phyloP scores from a whole-genome alignment of 1,140 invertebrate genomes.

The Tenebrio molitor region DNA sequence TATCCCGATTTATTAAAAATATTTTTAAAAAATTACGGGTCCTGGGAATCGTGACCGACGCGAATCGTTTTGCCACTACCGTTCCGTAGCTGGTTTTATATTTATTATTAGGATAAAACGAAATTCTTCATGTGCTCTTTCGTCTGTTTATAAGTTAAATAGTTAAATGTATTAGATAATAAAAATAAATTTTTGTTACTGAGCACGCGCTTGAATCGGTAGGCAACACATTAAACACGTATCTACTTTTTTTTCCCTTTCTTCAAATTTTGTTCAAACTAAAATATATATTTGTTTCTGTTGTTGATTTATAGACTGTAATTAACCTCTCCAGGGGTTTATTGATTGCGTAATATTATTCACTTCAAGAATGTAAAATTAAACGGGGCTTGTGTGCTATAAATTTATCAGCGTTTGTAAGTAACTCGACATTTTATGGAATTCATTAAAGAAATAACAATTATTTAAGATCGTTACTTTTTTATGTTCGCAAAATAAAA shows the following conservation, averaged over 20 bases:
- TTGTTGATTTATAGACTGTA: neutral
- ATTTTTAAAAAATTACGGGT: constrained; percentile 1
- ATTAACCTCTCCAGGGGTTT: neutral
- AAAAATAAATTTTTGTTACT: neutral
- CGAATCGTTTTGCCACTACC: too few species aligned
- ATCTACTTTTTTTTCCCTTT: too few species aligned
- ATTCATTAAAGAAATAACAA: neutral
- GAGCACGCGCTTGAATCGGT: neutral
- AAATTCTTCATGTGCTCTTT: too few species aligned
- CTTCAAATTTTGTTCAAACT: too few species aligned
- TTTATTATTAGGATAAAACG: too few species aligned
- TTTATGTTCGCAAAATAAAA: neutral
- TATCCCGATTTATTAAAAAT: neutral
- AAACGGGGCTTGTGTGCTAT: too few species aligned
- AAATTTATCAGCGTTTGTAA: neutral
- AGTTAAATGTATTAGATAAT: too few species aligned
- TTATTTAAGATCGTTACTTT: neutral
- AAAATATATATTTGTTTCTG: neutral
- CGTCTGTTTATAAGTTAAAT: too few species aligned
- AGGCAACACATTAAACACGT: constrained; percentile 32
- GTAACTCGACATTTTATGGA: neutral
- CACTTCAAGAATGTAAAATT: neutral
- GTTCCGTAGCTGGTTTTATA: too few species aligned
- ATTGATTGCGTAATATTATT: neutral
- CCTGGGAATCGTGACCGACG: neutral